These are phyloP conservation scores for Scolopax bukidnonensis DNA, from an alignment of 2,797 vertebrate species.

Conservation along the genomic window DNA sequence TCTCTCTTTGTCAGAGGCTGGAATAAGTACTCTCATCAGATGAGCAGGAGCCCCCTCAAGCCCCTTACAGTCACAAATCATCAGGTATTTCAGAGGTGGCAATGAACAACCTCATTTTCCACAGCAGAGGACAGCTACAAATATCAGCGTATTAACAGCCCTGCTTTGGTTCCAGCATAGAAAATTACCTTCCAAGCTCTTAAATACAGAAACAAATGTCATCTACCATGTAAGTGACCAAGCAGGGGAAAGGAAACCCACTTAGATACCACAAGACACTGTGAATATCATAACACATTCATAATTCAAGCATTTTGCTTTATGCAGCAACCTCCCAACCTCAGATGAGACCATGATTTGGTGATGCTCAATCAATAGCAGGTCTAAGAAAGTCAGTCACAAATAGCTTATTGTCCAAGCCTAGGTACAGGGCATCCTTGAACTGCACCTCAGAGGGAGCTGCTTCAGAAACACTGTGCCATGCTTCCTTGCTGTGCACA, in stretches of 20 bases:
- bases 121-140: not conserved
- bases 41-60: not conserved
- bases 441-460: not conserved
- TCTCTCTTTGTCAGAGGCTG: not conserved
- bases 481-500: not conserved
- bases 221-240: not conserved
- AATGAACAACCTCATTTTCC: not conserved
- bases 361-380: not conserved
- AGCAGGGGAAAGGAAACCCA: not conserved
- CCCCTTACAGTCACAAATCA: not conserved
- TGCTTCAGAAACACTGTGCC: not conserved
- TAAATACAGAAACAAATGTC: not conserved
- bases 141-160: not conserved
- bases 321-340: not conserved
- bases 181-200: not conserved
- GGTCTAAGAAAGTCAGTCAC: not conserved
- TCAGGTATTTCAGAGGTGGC: not conserved
- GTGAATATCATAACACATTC: not conserved
- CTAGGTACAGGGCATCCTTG: not conserved
- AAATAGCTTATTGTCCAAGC: not conserved
- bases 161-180: not conserved
- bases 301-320: not conserved
- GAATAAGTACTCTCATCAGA: not conserved
- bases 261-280: not conserved
- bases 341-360: not conserved